These are phyloP conservation scores for Rhagonycha lutea DNA, from an alignment of 2,888 invertebrate genomes.

Conservation along the genomic window DNA sequence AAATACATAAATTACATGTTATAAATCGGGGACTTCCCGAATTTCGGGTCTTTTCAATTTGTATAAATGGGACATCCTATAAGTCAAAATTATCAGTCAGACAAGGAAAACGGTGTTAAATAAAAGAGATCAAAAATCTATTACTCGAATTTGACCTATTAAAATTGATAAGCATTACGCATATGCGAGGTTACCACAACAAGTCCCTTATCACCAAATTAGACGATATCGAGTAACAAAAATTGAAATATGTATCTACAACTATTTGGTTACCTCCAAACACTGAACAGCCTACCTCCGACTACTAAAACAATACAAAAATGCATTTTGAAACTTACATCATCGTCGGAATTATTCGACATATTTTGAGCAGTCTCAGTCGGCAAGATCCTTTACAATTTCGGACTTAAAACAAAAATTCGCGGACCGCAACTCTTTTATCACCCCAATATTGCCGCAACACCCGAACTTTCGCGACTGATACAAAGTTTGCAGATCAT, in stretches of 20 bases:
- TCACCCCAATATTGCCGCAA: constrained; percentile 8
- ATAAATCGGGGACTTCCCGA: background rate
- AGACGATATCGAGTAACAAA: background rate
- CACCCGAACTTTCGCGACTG: constrained; percentile 24
- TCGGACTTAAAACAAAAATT: constrained; percentile 4
- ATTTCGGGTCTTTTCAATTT: background rate
- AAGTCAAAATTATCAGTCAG: background rate
- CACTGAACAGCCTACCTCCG: background rate
- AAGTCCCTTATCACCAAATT: background rate
- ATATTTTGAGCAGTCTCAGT: constrained; percentile 17
- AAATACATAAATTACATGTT: no score
- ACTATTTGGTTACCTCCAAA: background rate
- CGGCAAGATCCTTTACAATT: constrained; percentile 7
- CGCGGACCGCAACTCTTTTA: background rate
- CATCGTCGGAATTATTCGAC: constrained; percentile 15
- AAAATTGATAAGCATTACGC: background rate
- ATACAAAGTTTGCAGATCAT: constrained; percentile 25
- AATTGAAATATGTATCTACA: background rate
- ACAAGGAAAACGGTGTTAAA: background rate
- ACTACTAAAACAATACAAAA: background rate
- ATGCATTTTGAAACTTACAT: constrained; percentile 18
- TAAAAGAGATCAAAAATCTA: background rate
- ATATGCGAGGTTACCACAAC: background rate
- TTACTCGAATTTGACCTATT: background rate
- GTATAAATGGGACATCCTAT: background rate